Evolutionary conservation across 1,140 invertebrate genomes (phyloP).

Genomic region (Anthonomus grandis): DNA sequence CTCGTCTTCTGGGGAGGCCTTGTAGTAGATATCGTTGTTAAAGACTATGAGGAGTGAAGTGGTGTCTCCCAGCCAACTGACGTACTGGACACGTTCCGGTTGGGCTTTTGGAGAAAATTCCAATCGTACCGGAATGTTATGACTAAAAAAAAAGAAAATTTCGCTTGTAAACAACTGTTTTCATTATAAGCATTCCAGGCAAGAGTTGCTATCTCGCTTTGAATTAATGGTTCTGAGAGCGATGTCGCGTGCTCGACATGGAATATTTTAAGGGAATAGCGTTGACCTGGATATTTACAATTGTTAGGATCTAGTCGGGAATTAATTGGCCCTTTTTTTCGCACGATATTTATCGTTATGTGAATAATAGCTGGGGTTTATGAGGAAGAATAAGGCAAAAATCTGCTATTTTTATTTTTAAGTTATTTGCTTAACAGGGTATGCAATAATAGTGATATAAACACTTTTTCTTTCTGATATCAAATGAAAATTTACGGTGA

Average conservation of each 20-base stretch:
- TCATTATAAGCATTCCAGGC: not conserved
- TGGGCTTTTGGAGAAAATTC: conserved; percentile 63
- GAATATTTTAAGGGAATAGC: conserved; percentile 3
- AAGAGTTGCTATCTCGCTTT: too few relatives aligned
- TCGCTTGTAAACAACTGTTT: not conserved
- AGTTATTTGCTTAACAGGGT: too few relatives aligned
- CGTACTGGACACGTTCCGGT: conserved; percentile 69
- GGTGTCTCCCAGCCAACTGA: conserved; percentile 72
- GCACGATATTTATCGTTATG: too few relatives aligned
- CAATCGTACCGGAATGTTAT: conserved; percentile 74
- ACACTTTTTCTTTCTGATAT: too few relatives aligned
- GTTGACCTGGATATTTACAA: conserved; percentile 11
- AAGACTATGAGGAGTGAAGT: conserved; percentile 68
- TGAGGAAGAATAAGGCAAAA: too few relatives aligned
- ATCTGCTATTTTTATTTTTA: too few relatives aligned
- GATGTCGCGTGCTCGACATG: conserved; percentile 12
- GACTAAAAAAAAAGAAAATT: conserved; percentile 55
- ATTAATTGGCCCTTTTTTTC: too few relatives aligned
- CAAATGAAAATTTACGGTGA: too few relatives aligned
- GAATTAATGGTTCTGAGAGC: conserved; percentile 13
- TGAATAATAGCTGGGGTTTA: too few relatives aligned
- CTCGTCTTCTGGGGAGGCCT: conserved; percentile 62
- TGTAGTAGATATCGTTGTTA: conserved; percentile 85
- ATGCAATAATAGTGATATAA: too few relatives aligned
- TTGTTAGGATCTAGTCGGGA: not conserved